Percentiles rank a stretch among this genome's conserved stretches.
These are phyloP conservation scores for Ridgeia piscesae DNA, from an alignment of 1,140 invertebrate species.

Conservation along the genomic window DNA sequence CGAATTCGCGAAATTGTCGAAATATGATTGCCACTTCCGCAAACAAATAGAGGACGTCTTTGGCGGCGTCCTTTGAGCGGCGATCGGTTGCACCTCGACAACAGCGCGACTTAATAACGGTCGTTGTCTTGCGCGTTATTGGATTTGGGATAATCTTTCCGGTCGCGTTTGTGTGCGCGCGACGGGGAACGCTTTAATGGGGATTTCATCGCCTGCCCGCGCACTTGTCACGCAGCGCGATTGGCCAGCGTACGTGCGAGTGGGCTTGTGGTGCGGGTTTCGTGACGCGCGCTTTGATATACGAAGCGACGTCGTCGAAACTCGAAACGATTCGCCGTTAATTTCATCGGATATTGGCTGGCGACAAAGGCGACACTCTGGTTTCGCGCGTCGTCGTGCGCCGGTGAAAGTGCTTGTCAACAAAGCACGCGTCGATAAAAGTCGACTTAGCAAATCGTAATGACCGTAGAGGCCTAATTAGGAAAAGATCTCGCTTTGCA, in stretches of 20 bases:
- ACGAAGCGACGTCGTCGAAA: not conserved
- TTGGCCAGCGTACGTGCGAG: not conserved
- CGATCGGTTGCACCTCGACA: not conserved
- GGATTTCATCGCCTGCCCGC: not conserved
- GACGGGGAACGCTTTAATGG: not conserved
- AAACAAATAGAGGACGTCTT: not conserved
- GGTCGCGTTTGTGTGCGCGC: not conserved
- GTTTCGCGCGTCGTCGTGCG: not conserved
- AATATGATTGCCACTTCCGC: not conserved
- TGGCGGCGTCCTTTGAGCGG: not conserved
- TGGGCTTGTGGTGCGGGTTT: not conserved
- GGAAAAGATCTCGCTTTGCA: not conserved
- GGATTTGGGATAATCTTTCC: not conserved
- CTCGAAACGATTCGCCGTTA: not conserved
- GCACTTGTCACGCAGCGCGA: not conserved
- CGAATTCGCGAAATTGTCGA: not conserved
- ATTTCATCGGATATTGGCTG: not conserved
- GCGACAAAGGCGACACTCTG: not conserved
- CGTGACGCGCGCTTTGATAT: not conserved
- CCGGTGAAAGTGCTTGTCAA: not conserved
- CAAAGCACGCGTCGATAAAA: not conserved
- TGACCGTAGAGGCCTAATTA: not conserved
- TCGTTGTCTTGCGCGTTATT: not conserved
- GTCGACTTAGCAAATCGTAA: slow-evolving; percentile 5
- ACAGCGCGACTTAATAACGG: not conserved